A percentile compares a stretch with the other conserved stretches of the same genome.
Conservation (phyloP, 1,140 invertebrate species). For the Papilio dardanus region DNA sequence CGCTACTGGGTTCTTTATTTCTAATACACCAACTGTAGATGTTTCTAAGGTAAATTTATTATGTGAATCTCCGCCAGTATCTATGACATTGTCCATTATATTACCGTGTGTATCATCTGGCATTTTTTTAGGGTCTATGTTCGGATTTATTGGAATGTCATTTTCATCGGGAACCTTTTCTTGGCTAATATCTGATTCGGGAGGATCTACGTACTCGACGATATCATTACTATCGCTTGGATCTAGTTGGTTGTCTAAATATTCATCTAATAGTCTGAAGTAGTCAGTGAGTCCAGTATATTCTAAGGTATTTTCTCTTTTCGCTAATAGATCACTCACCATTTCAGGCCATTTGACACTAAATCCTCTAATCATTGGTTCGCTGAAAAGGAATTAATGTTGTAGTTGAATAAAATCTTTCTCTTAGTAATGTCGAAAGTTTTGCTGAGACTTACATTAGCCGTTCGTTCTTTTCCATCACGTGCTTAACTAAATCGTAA, state of each 20-base stretch:
- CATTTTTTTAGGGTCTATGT: constrained; percentile 38
- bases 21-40: constrained; percentile 70
- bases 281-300: constrained; percentile 72
- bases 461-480: constrained; percentile 65
- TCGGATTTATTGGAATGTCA: constrained; percentile 55
- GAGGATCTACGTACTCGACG: constrained; percentile 63
- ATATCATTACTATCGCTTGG: constrained; percentile 52
- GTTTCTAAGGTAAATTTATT: constrained; percentile 64
- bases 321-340: constrained; percentile 69
- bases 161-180: constrained; percentile 51
- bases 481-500: constrained; percentile 64
- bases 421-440: constrained; percentile 2
- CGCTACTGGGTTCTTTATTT: constrained; percentile 71
- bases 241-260: constrained; percentile 73
- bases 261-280: constrained; percentile 72
- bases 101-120: constrained; percentile 53
- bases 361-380: constrained; percentile 71
- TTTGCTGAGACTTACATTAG: constrained; percentile 59
- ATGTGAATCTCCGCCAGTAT: constrained; percentile 61
- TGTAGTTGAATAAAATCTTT: background rate
- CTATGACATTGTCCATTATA: constrained; percentile 63
- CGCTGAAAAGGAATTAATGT: constrained; percentile 55
- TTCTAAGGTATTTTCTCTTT: constrained; percentile 71
- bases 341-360: constrained; percentile 64
- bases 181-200: constrained; percentile 45